These are phyloP conservation scores for Vireo griseus DNA, from an alignment of 2,797 vertebrate species.

Conservation along the genomic window DNA sequence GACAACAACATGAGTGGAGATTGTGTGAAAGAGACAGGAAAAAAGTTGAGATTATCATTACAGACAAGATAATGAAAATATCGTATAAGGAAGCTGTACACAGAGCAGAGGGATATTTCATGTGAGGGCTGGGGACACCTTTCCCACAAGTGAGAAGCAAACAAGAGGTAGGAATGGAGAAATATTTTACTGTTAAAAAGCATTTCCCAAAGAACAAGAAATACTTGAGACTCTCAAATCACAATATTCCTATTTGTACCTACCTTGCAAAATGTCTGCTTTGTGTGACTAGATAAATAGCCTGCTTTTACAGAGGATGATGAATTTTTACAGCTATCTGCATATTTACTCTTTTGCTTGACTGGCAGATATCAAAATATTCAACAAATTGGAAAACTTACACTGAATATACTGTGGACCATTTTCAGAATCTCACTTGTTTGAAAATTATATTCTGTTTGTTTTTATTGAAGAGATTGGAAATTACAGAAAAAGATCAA, in stretches of 20 bases:
- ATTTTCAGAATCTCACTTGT: neutral
- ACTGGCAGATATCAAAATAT: neutral
- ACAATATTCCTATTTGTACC: neutral
- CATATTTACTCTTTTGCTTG: neutral
- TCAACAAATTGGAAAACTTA: neutral
- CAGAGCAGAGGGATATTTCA: fast-evolving
- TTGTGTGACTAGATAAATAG: neutral
- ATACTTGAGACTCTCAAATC: neutral
- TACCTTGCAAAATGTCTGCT: neutral
- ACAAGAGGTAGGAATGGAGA: neutral
- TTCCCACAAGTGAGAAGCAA: neutral
- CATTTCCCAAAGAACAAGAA: neutral
- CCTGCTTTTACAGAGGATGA: neutral
- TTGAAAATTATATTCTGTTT: neutral
- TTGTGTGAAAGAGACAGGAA: neutral
- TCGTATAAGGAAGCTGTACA: neutral
- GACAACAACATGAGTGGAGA: fast-evolving
- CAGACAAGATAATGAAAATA: neutral
- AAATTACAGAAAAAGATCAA: neutral
- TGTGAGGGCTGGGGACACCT: neutral
- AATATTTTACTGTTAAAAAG: neutral
- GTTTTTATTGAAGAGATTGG: neutral
- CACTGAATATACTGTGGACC: neutral
- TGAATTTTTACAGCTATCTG: neutral
- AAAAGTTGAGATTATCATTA: neutral